Evolutionary conservation across 2,888 invertebrate genomes (phyloP), one percentile per base, ranked within the genome.

Genomic region (Thelaira solivaga): DNA sequence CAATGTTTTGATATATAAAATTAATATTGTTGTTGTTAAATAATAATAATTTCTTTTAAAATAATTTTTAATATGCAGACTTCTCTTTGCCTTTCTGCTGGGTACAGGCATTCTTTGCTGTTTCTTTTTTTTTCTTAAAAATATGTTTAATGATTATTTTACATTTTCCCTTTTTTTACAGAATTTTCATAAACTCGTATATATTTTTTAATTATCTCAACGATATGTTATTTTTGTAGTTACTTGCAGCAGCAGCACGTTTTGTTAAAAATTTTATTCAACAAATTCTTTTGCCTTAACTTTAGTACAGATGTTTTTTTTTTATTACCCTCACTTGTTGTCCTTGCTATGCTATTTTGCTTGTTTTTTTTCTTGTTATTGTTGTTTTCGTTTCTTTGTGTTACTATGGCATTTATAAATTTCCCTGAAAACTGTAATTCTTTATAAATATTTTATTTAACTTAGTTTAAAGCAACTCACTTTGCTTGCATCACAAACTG

Each of bases 351-450:
- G n/a, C n/a, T n/a, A n/a, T n/a, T n/a, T n/a, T n/a, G n/a, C n/a
- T n/a, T n/a, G n/a, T n/a, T n/a, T n/a, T n/a, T n/a, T n/a, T n/a
- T n/a, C n/a, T n/a, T n/a, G n/a, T n/a, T n/a, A n/a, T n/a, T n/a
- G n/a, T n/a, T n/a, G n/a, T 24, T 34, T 4, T 45, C 45, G 16
- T 53, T 45, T 10, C 11, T 45, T 41, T 49, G n/a, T 49, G 39
- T 55, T 49, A 53, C 65, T 57, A 47, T 65, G 51, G 24, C 71
- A 61, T 36, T 65, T 53, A 41, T 67, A 55, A 65, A 36, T 71
- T 51, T 49, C 20, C 20, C 43, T 16, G 59, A 11, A 53, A 61
- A 29, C 18, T 34, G 29, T 22, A 29, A 57, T 26, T 47, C 26
- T 47, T 68, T 31, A 20, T 29, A 51, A 26, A 22, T 53, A n/a